Evolutionary conservation across 2,113 vertebrate genomes (phyloP).

Genomic region (Zosterops lateralis): DNA sequence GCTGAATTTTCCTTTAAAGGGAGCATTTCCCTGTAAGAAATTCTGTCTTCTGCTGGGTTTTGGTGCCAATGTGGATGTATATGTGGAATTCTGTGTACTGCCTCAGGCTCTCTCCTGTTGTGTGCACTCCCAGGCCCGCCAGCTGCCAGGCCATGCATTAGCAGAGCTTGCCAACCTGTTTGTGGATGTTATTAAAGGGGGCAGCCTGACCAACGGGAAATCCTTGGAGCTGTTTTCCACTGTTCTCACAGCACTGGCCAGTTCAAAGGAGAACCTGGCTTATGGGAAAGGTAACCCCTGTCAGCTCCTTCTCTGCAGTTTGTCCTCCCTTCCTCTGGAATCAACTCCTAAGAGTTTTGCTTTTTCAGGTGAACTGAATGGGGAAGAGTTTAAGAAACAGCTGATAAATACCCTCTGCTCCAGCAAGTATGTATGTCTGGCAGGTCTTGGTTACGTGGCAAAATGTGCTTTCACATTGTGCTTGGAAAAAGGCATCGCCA

Average conservation of each 20-base stretch:
- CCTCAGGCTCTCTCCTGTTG: neutral
- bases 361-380: conserved; percentile 86
- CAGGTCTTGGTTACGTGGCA: neutral
- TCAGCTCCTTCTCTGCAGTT: neutral
- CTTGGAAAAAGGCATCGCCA: neutral
- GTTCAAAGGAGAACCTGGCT: conserved; percentile 77
- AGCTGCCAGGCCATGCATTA: conserved; percentile 76
- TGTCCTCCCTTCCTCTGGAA: neutral
- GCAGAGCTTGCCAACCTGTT: conserved; percentile 84
- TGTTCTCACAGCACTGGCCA: conserved; percentile 83
- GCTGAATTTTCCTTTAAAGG: neutral
- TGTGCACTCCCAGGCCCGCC: conserved; percentile 76
- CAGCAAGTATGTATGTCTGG: conserved; percentile 79
- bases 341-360: neutral
- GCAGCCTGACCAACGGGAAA: conserved; percentile 84
- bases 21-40: neutral
- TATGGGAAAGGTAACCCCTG: conserved; percentile 86
- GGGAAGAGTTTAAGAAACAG: conserved; percentile 92
- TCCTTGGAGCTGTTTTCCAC: conserved; percentile 92
- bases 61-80: neutral
- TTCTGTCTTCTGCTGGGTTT: neutral
- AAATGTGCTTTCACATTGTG: neutral
- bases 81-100: neutral
- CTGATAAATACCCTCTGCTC: conserved; percentile 93
- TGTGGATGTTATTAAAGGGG: conserved; percentile 82